Evolutionary conservation across 2,888 invertebrate genomes (phyloP).

Genomic region (Myopa testacea): DNA sequence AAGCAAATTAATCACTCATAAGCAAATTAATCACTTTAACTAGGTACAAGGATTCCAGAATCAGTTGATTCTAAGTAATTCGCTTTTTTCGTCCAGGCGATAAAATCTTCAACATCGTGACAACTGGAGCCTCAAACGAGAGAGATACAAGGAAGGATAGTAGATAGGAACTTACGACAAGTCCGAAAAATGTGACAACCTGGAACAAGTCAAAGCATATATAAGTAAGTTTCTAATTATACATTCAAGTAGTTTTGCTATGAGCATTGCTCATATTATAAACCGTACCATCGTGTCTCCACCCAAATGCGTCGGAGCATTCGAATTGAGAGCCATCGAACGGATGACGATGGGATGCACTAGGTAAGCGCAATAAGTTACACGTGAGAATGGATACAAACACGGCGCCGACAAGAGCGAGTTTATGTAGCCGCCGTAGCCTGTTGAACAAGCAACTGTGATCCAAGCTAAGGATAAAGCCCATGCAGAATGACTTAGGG

Average conservation of each 20-base stretch:
- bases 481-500: conserved; percentile 87
- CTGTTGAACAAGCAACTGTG: conserved; percentile 85
- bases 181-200: conserved; percentile 84
- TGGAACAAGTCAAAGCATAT: conserved; percentile 63
- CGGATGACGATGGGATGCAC: conserved; percentile 87
- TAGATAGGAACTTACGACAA: conserved; percentile 82
- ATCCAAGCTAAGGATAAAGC: conserved; percentile 85
- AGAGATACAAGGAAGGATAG: conserved; percentile 83
- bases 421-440: conserved; percentile 84
- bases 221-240: conserved; percentile 15
- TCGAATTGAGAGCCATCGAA: conserved; percentile 82
- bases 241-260: conserved; percentile 2
- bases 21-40: conserved; percentile 14
- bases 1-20: conserved; percentile 8
- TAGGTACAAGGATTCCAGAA: not conserved
- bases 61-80: conserved; percentile 54
- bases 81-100: conserved; percentile 71
- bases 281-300: conserved; percentile 78
- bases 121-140: conserved; percentile 86
- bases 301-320: conserved; percentile 84
- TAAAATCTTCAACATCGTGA: conserved; percentile 82
- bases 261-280: conserved; percentile 6
- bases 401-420: conserved; percentile 80
- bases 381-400: conserved; percentile 86
- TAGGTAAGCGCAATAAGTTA: conserved; percentile 88